Base-by-base conservation (phyloP, 92 coral and sea anemone species). In the Parazoanthus darwini region DNA sequence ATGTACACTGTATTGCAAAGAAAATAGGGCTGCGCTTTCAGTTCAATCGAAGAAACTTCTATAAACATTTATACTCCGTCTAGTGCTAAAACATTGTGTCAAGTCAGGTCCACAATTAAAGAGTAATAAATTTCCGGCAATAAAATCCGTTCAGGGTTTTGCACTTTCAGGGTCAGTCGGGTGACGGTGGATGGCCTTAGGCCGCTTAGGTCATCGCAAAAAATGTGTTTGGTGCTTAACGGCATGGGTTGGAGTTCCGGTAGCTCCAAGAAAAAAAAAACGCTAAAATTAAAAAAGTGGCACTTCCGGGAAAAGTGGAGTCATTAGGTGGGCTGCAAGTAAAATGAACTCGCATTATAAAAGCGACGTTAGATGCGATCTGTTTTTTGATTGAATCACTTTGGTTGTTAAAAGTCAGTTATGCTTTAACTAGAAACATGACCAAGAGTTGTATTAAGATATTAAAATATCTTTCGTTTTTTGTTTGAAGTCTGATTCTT, bases 241-340 rank as follows among this genome's bases (percentile, higher is more conserved):
- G 25, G 33, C 80, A 38, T 76, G 80, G 16, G 80, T 76, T 76
- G 22, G 80, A 76, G 22, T 22, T 16, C 10, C 4, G 48, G 22
- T 6, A 23, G 48, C 9, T 74, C 46, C 48, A 25, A 23, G 33
- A 76, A 54, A 76, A 76, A 76, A 76, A 39, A 76, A 5, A 36
- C 76, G 6, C 33, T 29, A 29, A 29, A 29, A 29, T 29, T 29
- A 29, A 29, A 29, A 29, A 29, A 29, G 0, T 29, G 37, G 13
- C 38, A 25, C 54, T 76, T 76, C 79, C 80, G 80, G 80, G 26
- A 76, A 76, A 37, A 76, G 7, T 13, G 51, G 1, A 3, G 23
- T 39, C 80, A 39, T 76, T 76, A 76, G 80, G 20, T n/a, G 54
- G 80, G n/a, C 80, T 76, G 80, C 80, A 76, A 76, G 80, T 76